Base-by-base conservation (phyloP, 2,888 invertebrate species). In the Cephus rjabovi region DNA sequence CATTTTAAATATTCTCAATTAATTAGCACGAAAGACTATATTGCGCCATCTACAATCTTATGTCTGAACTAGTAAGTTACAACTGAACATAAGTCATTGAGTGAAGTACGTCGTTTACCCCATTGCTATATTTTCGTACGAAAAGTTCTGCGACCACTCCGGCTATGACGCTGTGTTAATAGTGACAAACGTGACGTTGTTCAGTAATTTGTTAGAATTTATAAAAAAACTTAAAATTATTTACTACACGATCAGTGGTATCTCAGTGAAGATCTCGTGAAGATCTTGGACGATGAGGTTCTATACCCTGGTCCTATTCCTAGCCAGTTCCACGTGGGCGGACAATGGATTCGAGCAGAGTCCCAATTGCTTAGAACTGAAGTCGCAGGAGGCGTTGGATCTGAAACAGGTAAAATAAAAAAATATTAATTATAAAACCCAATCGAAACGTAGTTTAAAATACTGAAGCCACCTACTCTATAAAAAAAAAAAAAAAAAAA, bases 291-390 rank as follows among this genome's bases (percentile, higher is more conserved):
- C 71, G 31, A 88, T 85, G 84, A 86, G 83, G 86, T 87, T 86
- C 87, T 85, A 82, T 79, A 77, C 84, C 76, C 77, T 86, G 76
- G 81, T 87, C 84, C 77, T 87, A 83, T 79, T 86, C 77, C 76
- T 86, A 69, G 80, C 81, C 80, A 84, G 85, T 81, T 81, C 82
- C 82, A 84, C 87, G 74, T 34, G 34, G 74, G 37, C 74, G 31
- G 34, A 74, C 37, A 35, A 35, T 30, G 34, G 30, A 30, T 74
- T 12, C 12, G 34, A 33, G 74, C 34, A 30, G 23, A 23, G 30
- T 34, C 34, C 15, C 35, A n/a, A 74, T 30, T 74, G 74, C 34
- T 30, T 23, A 9, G 74, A 74, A 12, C 74, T 74, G n/a, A 33
- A 74, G 37, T 34, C 74, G 31, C 74, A 74, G 34, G 35, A 74